Percentiles rank a stretch among this genome's conserved stretches.
Conservation (phyloP, 2,113 vertebrate species). For the Ochotona princeps region DNA sequence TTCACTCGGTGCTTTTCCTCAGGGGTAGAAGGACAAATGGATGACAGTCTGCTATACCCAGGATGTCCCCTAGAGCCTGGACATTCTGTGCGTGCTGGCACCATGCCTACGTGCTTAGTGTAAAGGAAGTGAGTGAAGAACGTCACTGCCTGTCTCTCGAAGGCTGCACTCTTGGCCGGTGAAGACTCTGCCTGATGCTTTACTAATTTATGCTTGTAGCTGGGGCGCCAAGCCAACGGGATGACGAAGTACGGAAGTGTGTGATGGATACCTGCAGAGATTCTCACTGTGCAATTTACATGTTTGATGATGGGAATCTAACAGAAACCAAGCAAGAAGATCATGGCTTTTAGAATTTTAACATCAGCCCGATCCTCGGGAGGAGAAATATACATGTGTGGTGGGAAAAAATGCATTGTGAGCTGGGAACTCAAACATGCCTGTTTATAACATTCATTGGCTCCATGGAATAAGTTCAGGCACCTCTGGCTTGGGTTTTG, state of each 20-base stretch:
- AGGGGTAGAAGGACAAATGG: background rate
- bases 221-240: background rate
- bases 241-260: too few species aligned
- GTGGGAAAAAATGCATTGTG: background rate
- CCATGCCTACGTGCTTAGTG: fast-evolving
- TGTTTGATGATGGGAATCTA: too few species aligned
- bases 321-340: background rate
- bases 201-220: background rate
- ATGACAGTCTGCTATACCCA: fast-evolving
- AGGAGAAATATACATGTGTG: background rate
- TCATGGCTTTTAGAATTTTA: background rate
- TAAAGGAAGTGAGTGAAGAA: background rate
- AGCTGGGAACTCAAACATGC: background rate
- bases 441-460: fast-evolving
- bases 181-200: background rate
- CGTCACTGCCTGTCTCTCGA: fast-evolving
- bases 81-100: too few species aligned
- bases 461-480: too few species aligned
- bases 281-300: too few species aligned
- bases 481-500: too few species aligned
- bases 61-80: fast-evolving
- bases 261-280: background rate
- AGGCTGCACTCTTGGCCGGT: too few species aligned
- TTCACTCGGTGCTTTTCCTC: background rate
- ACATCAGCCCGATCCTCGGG: background rate